A percentile compares a stretch with the other conserved stretches of the same genome.
phyloP scores from a whole-genome alignment of 2,113 vertebrate genomes.

The Eubucco bourcierii region DNA sequence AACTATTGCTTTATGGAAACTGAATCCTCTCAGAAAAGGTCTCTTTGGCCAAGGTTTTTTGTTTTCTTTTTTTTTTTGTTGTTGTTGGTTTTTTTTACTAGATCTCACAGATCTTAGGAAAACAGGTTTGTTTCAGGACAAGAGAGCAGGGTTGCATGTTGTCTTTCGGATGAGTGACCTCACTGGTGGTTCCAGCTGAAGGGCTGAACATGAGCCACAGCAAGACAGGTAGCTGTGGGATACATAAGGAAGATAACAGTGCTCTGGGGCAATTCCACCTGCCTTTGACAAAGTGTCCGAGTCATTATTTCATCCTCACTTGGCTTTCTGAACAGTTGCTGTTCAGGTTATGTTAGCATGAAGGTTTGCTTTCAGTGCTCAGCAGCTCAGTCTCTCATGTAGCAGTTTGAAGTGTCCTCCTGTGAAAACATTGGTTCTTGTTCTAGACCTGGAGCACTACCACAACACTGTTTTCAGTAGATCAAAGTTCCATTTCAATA shows the following conservation, averaged over 20 bases:
- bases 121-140: background rate
- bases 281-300: background rate
- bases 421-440: conserved; percentile 11
- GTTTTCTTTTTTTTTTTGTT: too few species aligned
- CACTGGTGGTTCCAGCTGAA: background rate
- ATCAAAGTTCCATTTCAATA: conserved; percentile 32
- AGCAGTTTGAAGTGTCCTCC: background rate
- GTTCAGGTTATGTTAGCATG: background rate
- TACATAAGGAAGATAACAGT: background rate
- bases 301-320: background rate
- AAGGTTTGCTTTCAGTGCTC: background rate
- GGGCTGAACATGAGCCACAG: background rate
- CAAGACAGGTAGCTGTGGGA: background rate
- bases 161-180: background rate
- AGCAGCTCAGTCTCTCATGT: background rate
- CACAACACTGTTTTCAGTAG: conserved; percentile 50
- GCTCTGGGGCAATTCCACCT: background rate
- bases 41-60: background rate
- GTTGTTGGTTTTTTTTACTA: too few species aligned
- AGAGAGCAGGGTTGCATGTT: background rate
- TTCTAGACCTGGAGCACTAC: conserved; percentile 12
- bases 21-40: background rate
- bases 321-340: background rate
- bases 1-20: background rate
- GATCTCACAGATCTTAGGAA: background rate